Evolutionary conservation across 2,113 vertebrate species (phyloP).

Genomic region (Myiagra hebetior): DNA sequence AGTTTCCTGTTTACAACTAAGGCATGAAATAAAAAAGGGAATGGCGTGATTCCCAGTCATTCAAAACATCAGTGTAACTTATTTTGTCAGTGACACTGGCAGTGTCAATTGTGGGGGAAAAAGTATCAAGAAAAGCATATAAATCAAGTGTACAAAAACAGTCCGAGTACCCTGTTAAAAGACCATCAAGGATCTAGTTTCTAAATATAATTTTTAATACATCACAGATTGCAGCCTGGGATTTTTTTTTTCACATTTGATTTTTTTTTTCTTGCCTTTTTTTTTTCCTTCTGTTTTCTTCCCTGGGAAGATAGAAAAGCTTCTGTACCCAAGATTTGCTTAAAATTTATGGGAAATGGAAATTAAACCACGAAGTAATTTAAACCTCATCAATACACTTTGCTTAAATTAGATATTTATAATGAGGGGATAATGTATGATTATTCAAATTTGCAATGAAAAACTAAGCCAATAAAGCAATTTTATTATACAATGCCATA

Average conservation of each 20-base stretch:
- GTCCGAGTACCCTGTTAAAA: not conserved
- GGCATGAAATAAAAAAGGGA: not conserved
- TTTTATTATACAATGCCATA: not conserved
- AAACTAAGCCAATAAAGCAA: not conserved
- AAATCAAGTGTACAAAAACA: not conserved
- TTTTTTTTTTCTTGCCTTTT: not conserved
- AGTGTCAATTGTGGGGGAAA: not conserved
- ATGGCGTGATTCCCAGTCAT: not conserved
- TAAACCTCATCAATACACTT: not conserved
- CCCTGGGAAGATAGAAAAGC: not conserved
- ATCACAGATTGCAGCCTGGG: not conserved
- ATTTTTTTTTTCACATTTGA: not conserved
- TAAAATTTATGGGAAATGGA: not conserved
- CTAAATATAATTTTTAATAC: not conserved
- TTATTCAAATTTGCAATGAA: not conserved
- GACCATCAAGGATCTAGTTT: not conserved
- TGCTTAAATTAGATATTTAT: not conserved
- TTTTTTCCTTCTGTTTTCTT: not conserved
- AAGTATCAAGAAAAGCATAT: not conserved
- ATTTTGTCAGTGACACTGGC: not conserved
- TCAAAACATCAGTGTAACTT: not conserved
- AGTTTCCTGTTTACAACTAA: not conserved
- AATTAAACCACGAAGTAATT: slow-evolving; percentile 23
- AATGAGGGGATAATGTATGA: not conserved
- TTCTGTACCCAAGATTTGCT: not conserved